Conservation (phyloP, 2,797 vertebrate genomes). For the Enteromius radiatus region DNA sequence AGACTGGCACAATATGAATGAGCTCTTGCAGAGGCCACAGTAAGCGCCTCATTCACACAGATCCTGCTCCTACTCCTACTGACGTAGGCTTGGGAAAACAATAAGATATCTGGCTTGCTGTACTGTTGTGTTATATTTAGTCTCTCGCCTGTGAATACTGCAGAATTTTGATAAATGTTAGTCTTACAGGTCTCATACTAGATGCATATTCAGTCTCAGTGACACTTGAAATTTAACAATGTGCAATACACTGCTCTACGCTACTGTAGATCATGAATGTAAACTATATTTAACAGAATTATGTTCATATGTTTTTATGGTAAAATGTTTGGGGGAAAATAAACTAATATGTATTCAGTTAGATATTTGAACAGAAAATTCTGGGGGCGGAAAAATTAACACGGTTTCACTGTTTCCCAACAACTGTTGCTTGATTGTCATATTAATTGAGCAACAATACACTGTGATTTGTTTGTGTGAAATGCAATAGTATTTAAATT, state of each 20-base stretch:
- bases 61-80: slow-evolving; percentile 18
- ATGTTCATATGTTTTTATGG: neutral
- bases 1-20: slow-evolving; percentile 34
- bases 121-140: slow-evolving; percentile 28
- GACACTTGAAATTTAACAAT: neutral
- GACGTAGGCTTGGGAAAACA: slow-evolving; percentile 7
- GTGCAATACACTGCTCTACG: neutral
- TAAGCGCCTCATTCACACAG: slow-evolving; percentile 27
- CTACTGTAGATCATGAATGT: neutral
- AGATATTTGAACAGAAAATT: too few relatives aligned
- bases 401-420: slow-evolving; percentile 1
- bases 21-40: slow-evolving; percentile 18
- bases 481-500: neutral
- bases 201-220: neutral
- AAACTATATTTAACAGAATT: slow-evolving; percentile 6
- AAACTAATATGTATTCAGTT: neutral
- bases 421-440: neutral
- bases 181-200: neutral
- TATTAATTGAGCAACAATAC: neutral
- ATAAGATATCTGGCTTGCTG: slow-evolving; percentile 9
- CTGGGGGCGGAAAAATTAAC: neutral
- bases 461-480: neutral
- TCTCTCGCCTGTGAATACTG: neutral
- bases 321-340: neutral
- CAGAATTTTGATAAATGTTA: slow-evolving; percentile 3